phyloP scores from a whole-genome alignment of 2,888 invertebrate species.

The Hybos culiciformis region DNA sequence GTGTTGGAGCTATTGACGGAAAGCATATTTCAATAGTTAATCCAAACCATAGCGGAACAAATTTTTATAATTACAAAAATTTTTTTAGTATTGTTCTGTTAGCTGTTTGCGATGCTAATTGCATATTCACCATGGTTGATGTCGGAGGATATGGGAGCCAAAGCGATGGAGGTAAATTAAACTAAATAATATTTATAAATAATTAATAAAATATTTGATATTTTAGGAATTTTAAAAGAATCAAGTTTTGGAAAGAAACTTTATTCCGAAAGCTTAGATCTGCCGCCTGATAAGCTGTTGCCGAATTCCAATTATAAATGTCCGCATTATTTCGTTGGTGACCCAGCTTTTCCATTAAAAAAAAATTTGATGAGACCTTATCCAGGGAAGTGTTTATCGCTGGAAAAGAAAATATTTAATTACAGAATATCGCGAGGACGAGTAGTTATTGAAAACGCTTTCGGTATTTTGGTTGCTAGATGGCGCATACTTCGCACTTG shows the following conservation, averaged over 20 bases:
- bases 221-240: neutral
- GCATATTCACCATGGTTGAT: conserved; percentile 14
- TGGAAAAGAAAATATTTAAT: conserved; percentile 6
- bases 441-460: conserved; percentile 9
- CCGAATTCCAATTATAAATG: neutral
- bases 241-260: conserved; percentile 6
- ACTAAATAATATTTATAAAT: no score
- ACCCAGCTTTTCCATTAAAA: conserved; percentile 14
- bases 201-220: no score
- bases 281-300: neutral
- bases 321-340: conserved; percentile 9
- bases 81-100: conserved; percentile 14
- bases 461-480: conserved; percentile 13
- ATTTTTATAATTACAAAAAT: conserved; percentile 18
- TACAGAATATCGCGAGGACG: conserved; percentile 12
- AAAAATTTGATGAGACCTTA: conserved; percentile 7
- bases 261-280: neutral
- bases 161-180: conserved; percentile 15
- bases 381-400: neutral
- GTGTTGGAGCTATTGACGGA: conserved; percentile 17
- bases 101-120: conserved; percentile 13
- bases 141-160: conserved; percentile 13
- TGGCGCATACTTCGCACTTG: conserved; percentile 1
- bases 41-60: conserved; percentile 15
- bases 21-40: conserved; percentile 17